These are phyloP conservation scores for Hydrotaea diabolus DNA, from an alignment of 2,888 invertebrate genomes.

Conservation along the genomic window DNA sequence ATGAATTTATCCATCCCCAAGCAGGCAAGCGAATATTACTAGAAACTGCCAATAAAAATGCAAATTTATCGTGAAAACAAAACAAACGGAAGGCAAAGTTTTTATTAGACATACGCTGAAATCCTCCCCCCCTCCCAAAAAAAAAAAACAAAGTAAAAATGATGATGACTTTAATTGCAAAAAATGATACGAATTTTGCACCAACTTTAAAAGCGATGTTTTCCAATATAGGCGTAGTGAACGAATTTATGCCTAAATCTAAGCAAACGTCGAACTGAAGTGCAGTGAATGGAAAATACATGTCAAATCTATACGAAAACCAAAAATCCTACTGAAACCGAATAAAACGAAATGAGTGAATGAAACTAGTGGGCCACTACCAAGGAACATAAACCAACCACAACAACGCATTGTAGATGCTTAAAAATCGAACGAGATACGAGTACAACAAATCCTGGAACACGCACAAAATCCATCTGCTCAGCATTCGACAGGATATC, in stretches of 20 bases:
- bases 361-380: background rate
- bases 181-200: background rate
- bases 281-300: slow-evolving; percentile 16
- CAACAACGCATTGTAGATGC: background rate
- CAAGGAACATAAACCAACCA: background rate
- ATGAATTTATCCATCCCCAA: background rate
- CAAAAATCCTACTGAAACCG: background rate
- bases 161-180: background rate
- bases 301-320: background rate
- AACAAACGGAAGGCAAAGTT: background rate
- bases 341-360: background rate
- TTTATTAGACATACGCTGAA: background rate
- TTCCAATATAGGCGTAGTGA: background rate
- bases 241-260: background rate
- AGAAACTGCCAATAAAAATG: background rate
- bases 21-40: background rate
- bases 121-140: too few relatives aligned
- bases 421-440: background rate
- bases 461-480: background rate
- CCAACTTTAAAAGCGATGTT: background rate
- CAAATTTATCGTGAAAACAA: background rate
- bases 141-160: too few relatives aligned
- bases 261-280: background rate
- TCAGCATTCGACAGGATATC: background rate
- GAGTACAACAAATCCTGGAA: background rate